Evolutionary conservation across 2,113 vertebrate genomes (phyloP).

Genomic region (Corapipo altera): DNA sequence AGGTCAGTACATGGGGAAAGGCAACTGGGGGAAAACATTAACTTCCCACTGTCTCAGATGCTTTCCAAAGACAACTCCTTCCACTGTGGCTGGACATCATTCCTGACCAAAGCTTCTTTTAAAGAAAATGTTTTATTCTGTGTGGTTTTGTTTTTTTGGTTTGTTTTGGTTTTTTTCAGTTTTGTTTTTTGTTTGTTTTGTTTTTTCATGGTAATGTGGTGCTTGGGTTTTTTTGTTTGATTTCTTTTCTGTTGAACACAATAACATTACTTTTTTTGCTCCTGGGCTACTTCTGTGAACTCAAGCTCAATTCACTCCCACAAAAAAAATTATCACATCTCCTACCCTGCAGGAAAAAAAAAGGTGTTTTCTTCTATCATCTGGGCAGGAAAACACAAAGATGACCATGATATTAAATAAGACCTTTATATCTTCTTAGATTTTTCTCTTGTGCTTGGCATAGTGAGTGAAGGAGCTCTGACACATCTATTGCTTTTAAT

Average conservation of each 20-base stretch:
- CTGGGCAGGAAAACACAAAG: not conserved
- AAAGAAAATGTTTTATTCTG: not conserved
- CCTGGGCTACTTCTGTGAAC: not conserved
- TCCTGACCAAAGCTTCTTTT: not conserved
- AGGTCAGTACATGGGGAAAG: not conserved
- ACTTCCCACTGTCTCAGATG: fast-evolving
- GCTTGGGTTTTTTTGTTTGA: not conserved
- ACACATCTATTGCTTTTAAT: not conserved
- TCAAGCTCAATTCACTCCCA: not conserved
- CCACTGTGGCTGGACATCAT: not conserved
- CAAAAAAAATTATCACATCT: not conserved
- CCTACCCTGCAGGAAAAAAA: not conserved
- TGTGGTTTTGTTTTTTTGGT: too few species aligned
- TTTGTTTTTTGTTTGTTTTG: too few species aligned
- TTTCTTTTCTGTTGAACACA: not conserved
- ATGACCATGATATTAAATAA: not conserved
- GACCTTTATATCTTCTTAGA: not conserved
- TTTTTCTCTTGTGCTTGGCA: not conserved
- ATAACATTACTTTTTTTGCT: not conserved
- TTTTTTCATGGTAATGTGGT: not conserved
- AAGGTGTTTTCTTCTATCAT: not conserved
- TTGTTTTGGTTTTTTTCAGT: too few species aligned
- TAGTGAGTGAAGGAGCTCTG: not conserved
- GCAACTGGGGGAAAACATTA: not conserved
- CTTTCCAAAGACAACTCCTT: not conserved